Percentiles rank a stretch among this genome's conserved stretches.
phyloP scores from a whole-genome alignment of 2,113 vertebrate species.

The Heptranchias perlo region DNA sequence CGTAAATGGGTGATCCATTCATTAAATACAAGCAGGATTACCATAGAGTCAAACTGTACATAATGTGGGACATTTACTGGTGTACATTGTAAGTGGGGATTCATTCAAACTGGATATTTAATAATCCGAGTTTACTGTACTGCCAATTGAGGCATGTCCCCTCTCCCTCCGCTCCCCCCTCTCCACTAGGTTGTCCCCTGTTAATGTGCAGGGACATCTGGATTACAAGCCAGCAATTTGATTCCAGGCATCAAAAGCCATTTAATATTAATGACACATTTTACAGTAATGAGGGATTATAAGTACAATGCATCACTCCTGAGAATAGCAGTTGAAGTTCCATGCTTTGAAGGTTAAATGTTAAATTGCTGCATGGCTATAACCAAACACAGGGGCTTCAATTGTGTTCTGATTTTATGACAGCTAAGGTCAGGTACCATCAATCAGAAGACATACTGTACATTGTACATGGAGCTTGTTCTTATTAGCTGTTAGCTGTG shows the following conservation, averaged over 20 bases:
- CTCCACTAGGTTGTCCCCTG: background rate
- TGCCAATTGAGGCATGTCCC: background rate
- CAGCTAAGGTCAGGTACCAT: background rate
- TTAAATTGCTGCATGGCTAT: background rate
- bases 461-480: background rate
- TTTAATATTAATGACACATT: conserved; percentile 3
- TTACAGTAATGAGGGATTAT: conserved; percentile 21
- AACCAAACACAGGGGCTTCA: background rate
- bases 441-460: background rate
- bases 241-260: background rate
- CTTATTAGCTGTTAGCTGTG: background rate
- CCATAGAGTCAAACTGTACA: background rate
- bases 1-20: background rate
- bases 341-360: background rate
- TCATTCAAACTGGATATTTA: background rate
- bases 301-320: background rate
- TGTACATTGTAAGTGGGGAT: background rate
- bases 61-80: background rate
- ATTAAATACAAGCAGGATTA: background rate
- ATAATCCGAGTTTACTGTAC: background rate
- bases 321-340: background rate
- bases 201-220: background rate
- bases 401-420: conserved; percentile 7
- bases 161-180: background rate
- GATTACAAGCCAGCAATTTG: background rate